Evolutionary conservation across 2,113 vertebrate species (phyloP), one percentile per base, ranked within the genome.

Genomic region (Egretta garzetta): DNA sequence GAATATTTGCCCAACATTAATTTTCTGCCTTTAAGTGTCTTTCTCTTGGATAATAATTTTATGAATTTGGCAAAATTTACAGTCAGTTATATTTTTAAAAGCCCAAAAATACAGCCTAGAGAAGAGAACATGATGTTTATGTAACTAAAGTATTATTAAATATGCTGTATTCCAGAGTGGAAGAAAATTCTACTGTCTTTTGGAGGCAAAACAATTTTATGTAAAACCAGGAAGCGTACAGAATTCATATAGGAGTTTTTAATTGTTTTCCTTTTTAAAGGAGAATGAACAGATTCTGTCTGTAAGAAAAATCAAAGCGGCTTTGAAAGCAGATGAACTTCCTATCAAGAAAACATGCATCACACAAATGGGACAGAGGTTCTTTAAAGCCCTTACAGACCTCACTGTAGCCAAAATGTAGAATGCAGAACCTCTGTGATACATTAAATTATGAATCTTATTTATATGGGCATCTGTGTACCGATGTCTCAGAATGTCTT

Each of bases 381-480:
- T 98, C 94, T 97, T 96, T 62, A 90, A 95, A 97, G 86, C 37
- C 89, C 58, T 97, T 95, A 93, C 88, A 96, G 93, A 97, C 91
- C 87, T 96, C 80, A 83, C 66, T 76, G 93, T 94, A 91, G 98
- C 98, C 98, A 98, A 98, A 98, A 98, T 98, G 82, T 95, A 97
- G 86, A 97, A 96, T 95, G 90, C 93, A 92, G 98, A 98, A 98
- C 97, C 98, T 98, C 98, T 98, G 94, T 96, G 93, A 96, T 97
- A 98, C 97, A 95, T 97, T 98, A 98, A 98, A 97, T 98, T 98
- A 98, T 98, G 97, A 97, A 96, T 81, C 97, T 98, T 98, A 98
- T 98, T 99, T 98, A 98, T 98, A 98, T 97, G 97, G 98, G 97
- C 98, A 98, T 99, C 98, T 98, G 98, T 99, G 98, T 99, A 98